Percentiles rank a stretch among this genome's conserved stretches.
Evolutionary conservation across 2,113 vertebrate genomes (phyloP).

Genomic region (Naja naja): DNA sequence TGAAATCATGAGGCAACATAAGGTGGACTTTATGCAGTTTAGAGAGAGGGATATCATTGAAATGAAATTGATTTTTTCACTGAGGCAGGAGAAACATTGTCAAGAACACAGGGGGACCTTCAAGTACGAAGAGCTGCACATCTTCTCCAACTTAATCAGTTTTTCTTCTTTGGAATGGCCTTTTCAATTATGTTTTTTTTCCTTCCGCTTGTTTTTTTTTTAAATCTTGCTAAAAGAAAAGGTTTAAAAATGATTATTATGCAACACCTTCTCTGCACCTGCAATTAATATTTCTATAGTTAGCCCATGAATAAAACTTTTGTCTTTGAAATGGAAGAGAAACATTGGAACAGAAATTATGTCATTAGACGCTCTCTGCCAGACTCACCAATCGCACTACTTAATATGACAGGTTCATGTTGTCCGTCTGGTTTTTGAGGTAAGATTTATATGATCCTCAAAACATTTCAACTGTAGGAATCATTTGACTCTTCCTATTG

Average conservation of each 20-base stretch:
- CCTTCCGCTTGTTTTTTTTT: conserved; percentile 37
- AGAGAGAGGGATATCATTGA: conserved; percentile 36
- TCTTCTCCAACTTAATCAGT: neutral
- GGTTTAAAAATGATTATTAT: conserved; percentile 25
- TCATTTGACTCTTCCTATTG: neutral
- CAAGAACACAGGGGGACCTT: conserved; percentile 26
- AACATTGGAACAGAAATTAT: neutral
- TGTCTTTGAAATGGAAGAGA: neutral
- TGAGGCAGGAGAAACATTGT: conserved; percentile 16
- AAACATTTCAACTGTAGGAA: neutral
- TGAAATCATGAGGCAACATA: conserved; percentile 33
- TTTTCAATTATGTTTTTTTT: conserved; percentile 41
- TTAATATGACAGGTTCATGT: neutral
- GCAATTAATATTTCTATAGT: conserved; percentile 4
- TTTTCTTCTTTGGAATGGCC: neutral
- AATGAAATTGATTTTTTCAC: conserved; percentile 22
- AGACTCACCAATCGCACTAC: neutral
- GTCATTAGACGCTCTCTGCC: neutral
- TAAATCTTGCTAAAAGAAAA: conserved; percentile 26
- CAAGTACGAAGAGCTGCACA: conserved; percentile 12
- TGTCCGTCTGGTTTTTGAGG: neutral
- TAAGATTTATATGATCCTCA: neutral
- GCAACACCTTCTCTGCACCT: conserved; percentile 24
- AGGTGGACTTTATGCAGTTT: neutral
- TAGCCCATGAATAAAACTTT: neutral